phyloP scores from a whole-genome alignment of 2,888 invertebrate genomes.

The Incurvaria masculella region DNA sequence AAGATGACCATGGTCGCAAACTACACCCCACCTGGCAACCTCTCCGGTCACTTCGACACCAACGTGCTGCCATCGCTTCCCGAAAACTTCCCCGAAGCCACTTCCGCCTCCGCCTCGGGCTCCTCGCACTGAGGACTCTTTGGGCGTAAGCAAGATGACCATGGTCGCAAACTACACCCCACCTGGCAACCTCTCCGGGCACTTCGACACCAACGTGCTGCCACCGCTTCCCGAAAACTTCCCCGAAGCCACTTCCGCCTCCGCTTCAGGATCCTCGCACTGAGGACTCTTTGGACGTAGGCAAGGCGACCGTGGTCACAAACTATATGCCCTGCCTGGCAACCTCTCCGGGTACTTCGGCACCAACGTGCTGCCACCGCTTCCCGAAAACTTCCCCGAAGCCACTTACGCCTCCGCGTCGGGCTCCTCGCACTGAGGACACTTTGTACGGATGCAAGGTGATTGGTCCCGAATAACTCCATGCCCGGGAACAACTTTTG shows the following conservation, averaged over 20 bases:
- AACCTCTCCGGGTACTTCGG: conserved; percentile 72
- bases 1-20: conserved; percentile 82
- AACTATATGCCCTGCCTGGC: conserved; percentile 80
- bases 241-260: conserved; percentile 35
- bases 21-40: conserved; percentile 79
- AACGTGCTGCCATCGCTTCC: conserved; percentile 75
- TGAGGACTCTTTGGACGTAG: too few species aligned
- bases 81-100: conserved; percentile 51
- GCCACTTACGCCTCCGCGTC: conserved; percentile 27
- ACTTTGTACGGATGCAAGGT: too few species aligned
- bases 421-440: not conserved
- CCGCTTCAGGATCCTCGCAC: conserved; percentile 15
- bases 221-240: conserved; percentile 65
- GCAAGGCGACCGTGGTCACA: conserved; percentile 79
- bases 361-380: conserved; percentile 72
- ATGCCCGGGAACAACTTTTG: too few species aligned
- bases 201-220: conserved; percentile 73
- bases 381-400: conserved; percentile 58
- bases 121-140: conserved; percentile 24
- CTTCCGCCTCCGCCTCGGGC: conserved; percentile 25
- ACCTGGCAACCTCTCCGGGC: conserved; percentile 72
- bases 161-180: conserved; percentile 85
- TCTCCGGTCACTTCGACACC: conserved; percentile 67
- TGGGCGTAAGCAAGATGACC: conserved; percentile 72
- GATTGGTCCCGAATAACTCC: too few species aligned